These are phyloP conservation scores for Etia nguti DNA, from an alignment of 2,113 vertebrate genomes.

Conservation along the genomic window DNA sequence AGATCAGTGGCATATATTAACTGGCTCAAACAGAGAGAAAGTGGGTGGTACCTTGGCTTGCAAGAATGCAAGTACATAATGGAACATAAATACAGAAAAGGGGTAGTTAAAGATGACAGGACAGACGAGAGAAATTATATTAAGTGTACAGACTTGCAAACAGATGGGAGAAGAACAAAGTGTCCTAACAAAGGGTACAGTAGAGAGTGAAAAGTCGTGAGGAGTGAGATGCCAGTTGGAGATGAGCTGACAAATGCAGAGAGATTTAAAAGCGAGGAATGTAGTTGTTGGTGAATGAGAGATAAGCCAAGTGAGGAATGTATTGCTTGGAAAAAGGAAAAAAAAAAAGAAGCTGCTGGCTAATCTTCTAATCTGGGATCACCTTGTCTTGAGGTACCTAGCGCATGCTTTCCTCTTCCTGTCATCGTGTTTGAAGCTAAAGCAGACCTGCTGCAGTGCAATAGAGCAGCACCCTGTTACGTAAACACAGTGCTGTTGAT, in stretches of 20 bases:
- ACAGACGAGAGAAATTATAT: not conserved
- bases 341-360: not conserved
- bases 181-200: not conserved
- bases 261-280: constrained; percentile 24
- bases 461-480: not conserved
- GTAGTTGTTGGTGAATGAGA: not conserved
- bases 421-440: not conserved
- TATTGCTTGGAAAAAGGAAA: not conserved
- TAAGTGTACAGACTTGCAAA: not conserved
- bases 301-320: constrained; percentile 55
- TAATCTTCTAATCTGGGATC: constrained; percentile 53
- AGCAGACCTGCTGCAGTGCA: not conserved
- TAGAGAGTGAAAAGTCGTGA: not conserved
- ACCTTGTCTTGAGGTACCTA: not conserved
- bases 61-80: not conserved
- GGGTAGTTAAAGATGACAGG: not conserved
- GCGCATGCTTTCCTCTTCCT: not conserved
- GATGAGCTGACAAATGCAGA: not conserved
- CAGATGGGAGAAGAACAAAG: not conserved
- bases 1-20: not conserved
- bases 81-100: not conserved
- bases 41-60: constrained; percentile 1
- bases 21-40: not conserved
- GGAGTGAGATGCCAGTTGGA: not conserved
- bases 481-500: not conserved